Percentiles rank a stretch among this genome's conserved stretches.
Conservation (phyloP, 2,797 vertebrate genomes). For the Danionella dracula region DNA sequence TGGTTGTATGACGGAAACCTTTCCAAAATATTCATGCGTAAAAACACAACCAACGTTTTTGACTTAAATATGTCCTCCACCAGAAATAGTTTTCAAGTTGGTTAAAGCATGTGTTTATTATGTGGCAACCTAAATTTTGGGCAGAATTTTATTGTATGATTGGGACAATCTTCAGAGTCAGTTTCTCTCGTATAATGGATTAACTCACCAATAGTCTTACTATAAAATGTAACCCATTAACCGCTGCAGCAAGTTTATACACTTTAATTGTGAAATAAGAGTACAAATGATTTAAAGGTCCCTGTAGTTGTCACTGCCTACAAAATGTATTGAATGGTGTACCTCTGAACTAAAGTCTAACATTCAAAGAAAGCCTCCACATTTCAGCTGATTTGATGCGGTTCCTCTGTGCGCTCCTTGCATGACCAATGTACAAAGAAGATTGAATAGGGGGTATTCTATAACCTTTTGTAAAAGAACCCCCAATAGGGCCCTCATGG, state of each 20-base stretch:
- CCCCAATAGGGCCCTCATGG: slow-evolving; percentile 67
- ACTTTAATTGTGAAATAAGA: background rate
- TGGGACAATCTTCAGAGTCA: too few species aligned
- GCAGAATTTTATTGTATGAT: too few species aligned
- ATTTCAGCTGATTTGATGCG: slow-evolving; percentile 66
- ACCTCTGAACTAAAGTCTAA: background rate
- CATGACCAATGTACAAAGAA: slow-evolving; percentile 70
- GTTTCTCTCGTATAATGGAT: too few species aligned
- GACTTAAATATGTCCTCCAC: too few species aligned
- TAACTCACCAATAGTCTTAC: too few species aligned
- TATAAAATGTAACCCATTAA: background rate
- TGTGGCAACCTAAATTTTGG: too few species aligned
- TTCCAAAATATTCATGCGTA: too few species aligned
- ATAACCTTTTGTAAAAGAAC: slow-evolving; percentile 66
- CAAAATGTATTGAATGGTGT: background rate
- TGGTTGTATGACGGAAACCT: too few species aligned
- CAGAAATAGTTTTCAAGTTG: too few species aligned
- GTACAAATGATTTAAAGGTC: background rate
- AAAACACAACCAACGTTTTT: too few species aligned
- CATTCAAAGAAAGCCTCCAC: background rate
- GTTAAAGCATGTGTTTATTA: too few species aligned
- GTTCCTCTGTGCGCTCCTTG: slow-evolving; percentile 61
- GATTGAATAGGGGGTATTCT: slow-evolving; percentile 74
- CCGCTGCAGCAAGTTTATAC: background rate
- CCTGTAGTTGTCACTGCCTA: background rate